Conservation (phyloP, 35 echinoderm and acorn worm genomes). For the Amphiura filiformis region DNA sequence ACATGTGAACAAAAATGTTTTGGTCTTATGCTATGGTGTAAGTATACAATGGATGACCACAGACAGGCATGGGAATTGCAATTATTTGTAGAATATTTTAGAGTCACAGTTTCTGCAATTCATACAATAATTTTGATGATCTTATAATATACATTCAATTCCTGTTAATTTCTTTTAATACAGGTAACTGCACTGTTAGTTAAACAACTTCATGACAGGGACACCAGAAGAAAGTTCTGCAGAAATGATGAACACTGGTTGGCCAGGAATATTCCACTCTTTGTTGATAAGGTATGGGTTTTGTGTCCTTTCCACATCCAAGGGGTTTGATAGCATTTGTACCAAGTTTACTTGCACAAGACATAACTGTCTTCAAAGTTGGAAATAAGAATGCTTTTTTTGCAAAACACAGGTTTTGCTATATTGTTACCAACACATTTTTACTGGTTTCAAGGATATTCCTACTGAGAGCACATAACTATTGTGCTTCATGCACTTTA, state of each 20-base stretch:
- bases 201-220: conserved; percentile 82
- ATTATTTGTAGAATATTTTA: background rate
- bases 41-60: background rate
- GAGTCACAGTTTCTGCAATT: background rate
- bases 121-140: background rate
- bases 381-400: too few relatives aligned
- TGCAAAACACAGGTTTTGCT: too few relatives aligned
- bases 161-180: background rate
- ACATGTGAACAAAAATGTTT: too few relatives aligned
- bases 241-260: conserved; percentile 72
- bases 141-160: background rate
- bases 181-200: conserved; percentile 86
- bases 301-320: too few relatives aligned
- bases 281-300: conserved; percentile 25
- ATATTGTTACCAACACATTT: too few relatives aligned
- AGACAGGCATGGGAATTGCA: background rate
- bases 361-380: too few relatives aligned
- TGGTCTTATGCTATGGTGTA: too few relatives aligned
- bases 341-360: too few relatives aligned
- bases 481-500: too few relatives aligned
- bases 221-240: conserved; percentile 70
- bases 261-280: conserved; percentile 41
- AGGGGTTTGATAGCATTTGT: too few relatives aligned
- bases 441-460: too few relatives aligned
- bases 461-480: too few relatives aligned